Evolutionary conservation across 2,888 invertebrate genomes (phyloP), one percentile per base, ranked within the genome.

Genomic region (Tigriopus californicus): DNA sequence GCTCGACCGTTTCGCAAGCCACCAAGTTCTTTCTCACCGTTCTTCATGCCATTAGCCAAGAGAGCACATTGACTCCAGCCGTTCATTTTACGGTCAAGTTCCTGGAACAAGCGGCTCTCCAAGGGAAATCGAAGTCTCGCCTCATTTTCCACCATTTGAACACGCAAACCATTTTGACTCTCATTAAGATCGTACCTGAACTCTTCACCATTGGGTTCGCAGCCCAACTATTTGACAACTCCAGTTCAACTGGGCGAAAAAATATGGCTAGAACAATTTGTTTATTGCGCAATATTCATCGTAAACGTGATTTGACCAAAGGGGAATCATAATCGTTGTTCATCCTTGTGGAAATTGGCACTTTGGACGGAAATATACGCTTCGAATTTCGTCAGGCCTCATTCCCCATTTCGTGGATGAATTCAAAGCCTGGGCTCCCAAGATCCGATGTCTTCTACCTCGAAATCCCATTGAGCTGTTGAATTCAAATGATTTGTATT

Each of bases 221-320:
- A 62, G 72, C 87, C 54, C 78, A 83, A 67, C 73, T 87, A 62
- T 86, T 91, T 70, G 89, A 90, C 71, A 76, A 89, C 53, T 77
- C 80, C 55, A 80, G 81, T 20, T 71, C 78, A 20, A 77, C 79
- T 58, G 89, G 91, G 1, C 77, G 90, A 60, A 85, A 85, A 68
- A 81, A 85, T 61, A 87, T 88, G 58, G 87, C 90, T 1, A 79
- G 87, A 67, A 89, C 89, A 71, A 74, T 92, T 61, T 89, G 90
- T 70, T 78, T 90, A 67, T 77, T 87, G 66, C 77, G 87, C 63
- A 88, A 88, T 72, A 84, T 86, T 3, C 41, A 56, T 12, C 25
- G 41, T n/a, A 54, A 54, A 15, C 18, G 44, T 18, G 44, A 44
- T 6, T 11, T 15, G 44, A 11, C 44, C 44, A 44, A 44, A 44